These are phyloP conservation scores for Dromaius novaehollandiae DNA, from an alignment of 2,113 vertebrate genomes.

Conservation along the genomic window DNA sequence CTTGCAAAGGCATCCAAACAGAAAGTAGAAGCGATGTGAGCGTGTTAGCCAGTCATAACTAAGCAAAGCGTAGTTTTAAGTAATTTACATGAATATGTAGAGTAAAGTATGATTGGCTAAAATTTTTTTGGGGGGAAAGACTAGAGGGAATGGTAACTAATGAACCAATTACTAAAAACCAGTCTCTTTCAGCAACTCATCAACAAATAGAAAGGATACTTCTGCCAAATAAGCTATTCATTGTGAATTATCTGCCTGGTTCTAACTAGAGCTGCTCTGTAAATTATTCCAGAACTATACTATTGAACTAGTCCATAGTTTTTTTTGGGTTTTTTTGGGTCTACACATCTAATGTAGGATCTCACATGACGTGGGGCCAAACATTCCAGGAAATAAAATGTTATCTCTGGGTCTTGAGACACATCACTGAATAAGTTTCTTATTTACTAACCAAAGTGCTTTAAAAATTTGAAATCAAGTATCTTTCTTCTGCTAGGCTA, in stretches of 20 bases:
- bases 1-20: background rate
- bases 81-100: background rate
- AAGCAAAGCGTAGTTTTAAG: background rate
- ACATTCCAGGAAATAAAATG: background rate
- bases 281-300: background rate
- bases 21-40: background rate
- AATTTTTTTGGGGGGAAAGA: background rate
- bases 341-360: background rate
- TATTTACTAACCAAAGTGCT: background rate
- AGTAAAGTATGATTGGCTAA: background rate
- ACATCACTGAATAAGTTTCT: background rate
- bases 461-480: background rate
- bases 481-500: background rate
- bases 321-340: background rate
- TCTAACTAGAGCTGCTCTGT: background rate
- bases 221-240: background rate
- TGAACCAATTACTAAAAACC: background rate
- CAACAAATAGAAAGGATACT: background rate
- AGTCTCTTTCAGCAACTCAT: background rate
- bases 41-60: background rate
- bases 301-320: background rate
- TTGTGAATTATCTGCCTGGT: background rate
- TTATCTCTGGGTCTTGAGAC: background rate
- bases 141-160: background rate
- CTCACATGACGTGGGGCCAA: fast-evolving